A percentile compares a stretch with the other conserved stretches of the same genome.
Conservation (phyloP, 1,140 invertebrate species). For the Heliconius melpomene region DNA sequence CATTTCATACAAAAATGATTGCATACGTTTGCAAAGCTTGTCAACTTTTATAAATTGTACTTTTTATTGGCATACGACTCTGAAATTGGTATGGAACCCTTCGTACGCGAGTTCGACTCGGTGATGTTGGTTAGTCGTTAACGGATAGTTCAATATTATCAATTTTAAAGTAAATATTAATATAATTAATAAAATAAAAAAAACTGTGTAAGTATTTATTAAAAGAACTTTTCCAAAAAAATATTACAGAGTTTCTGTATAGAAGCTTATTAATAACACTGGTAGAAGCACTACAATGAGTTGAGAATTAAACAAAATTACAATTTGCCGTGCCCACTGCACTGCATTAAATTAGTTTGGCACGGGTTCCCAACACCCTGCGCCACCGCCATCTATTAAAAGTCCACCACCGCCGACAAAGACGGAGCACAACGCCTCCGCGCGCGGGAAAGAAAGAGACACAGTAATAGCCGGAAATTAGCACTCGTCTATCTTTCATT, state of each 20-base stretch:
- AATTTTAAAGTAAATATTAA: too few species aligned
- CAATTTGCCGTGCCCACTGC: slow-evolving; percentile 43
- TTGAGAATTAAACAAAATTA: slow-evolving; percentile 36
- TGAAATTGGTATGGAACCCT: too few species aligned
- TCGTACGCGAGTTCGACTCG: too few species aligned
- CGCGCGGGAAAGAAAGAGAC: slow-evolving; percentile 79
- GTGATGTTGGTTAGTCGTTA: too few species aligned
- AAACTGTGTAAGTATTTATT: too few species aligned
- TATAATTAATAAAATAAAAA: too few species aligned
- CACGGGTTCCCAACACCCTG: slow-evolving; percentile 42
- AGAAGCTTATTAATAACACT: background rate
- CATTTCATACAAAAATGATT: too few species aligned
- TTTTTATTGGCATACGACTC: too few species aligned
- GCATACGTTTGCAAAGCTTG: too few species aligned
- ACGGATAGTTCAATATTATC: too few species aligned
- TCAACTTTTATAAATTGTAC: too few species aligned
- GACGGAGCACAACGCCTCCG: slow-evolving; percentile 66
- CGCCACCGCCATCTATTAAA: slow-evolving; percentile 53
- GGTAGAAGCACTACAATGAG: slow-evolving; percentile 17
- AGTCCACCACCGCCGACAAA: slow-evolving; percentile 59
- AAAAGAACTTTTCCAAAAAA: background rate
- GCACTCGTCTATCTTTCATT: slow-evolving; percentile 81
- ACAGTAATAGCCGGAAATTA: slow-evolving; percentile 80
- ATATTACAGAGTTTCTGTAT: background rate
- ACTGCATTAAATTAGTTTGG: slow-evolving; percentile 47